phyloP scores from a whole-genome alignment of 2,797 vertebrate species.

The Corythornis leucogaster region DNA sequence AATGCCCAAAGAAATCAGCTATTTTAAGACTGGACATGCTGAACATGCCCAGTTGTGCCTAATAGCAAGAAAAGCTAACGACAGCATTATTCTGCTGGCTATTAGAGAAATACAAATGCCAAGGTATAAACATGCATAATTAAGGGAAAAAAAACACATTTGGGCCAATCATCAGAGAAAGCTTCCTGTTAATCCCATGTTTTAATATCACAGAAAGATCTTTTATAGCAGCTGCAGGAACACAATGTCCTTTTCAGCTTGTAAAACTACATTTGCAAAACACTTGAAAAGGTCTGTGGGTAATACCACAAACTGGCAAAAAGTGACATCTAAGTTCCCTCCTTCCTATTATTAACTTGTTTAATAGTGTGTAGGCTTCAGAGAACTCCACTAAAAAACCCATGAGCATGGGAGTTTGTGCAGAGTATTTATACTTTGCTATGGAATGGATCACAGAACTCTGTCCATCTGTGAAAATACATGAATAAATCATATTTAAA shows the following conservation, averaged over 20 bases:
- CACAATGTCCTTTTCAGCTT: conserved; percentile 18
- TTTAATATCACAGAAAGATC: neutral
- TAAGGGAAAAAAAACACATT: neutral
- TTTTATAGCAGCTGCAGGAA: neutral
- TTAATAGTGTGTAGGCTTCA: neutral
- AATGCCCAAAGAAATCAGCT: neutral
- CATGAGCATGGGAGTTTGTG: neutral
- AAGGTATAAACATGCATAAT: neutral
- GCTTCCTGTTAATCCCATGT: neutral
- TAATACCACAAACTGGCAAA: neutral
- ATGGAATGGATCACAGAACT: neutral
- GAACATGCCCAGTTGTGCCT: neutral
- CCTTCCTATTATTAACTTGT: neutral
- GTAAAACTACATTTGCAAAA: conserved; percentile 26
- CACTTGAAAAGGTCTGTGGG: neutral
- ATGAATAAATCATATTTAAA: neutral
- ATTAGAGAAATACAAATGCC: neutral
- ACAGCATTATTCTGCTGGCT: neutral
- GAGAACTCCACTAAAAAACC: neutral
- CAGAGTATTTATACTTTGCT: neutral
- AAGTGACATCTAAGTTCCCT: neutral
- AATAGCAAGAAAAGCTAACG: neutral
- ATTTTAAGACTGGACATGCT: neutral
- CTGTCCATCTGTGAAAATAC: neutral
- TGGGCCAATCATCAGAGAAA: neutral